Evolutionary conservation across 2,888 invertebrate species (phyloP).

Genomic region (Rhamnusium bicolor): DNA sequence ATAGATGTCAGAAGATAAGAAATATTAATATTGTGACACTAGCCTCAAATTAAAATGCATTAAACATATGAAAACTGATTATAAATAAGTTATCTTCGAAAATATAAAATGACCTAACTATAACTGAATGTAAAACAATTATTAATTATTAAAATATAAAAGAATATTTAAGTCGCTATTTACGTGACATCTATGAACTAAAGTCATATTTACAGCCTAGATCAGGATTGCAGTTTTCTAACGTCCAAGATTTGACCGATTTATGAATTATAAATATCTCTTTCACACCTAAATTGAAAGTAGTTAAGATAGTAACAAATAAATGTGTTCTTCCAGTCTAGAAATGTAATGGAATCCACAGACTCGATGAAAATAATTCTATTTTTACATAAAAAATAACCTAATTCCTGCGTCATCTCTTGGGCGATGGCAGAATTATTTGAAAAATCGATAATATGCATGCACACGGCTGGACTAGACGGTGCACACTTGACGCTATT

Average conservation of each 20-base stretch:
- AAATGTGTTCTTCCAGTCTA: background rate
- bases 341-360: background rate
- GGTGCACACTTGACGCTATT: background rate
- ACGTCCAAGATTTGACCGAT: too few species aligned
- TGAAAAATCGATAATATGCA: background rate
- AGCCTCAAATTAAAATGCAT: too few species aligned
- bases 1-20: too few species aligned
- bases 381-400: background rate
- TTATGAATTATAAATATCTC: background rate
- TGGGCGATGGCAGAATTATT: background rate
- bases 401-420: background rate
- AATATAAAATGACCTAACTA: too few species aligned
- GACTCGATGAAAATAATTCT: background rate
- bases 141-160: too few species aligned
- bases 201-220: background rate
- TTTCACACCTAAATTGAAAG: background rate
- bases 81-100: too few species aligned
- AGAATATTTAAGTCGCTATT: too few species aligned
- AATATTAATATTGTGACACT: too few species aligned
- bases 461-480: background rate
- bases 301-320: background rate
- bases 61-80: too few species aligned
- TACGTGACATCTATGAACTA: background rate
- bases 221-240: background rate
- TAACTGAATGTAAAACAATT: too few species aligned